These are phyloP conservation scores for Folsomia candida DNA, from an alignment of 2,888 invertebrate genomes.

Conservation along the genomic window DNA sequence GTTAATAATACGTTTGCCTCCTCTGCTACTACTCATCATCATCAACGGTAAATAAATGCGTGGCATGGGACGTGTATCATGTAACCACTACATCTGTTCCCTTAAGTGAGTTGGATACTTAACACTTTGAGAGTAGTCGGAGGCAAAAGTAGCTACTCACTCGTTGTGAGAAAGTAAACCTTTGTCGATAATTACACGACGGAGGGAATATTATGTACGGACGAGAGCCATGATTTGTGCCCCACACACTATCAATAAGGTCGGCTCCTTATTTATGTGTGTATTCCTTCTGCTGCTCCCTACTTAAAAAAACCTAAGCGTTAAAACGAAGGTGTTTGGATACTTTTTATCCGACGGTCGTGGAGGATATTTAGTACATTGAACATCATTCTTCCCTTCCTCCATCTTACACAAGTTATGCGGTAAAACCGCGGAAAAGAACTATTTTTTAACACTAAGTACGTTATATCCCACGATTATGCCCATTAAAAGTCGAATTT, in stretches of 20 bases:
- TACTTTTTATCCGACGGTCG: not conserved
- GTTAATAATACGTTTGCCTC: not conserved
- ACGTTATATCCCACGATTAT: too few relatives aligned
- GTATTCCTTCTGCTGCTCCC: not conserved
- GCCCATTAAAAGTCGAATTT: too few relatives aligned
- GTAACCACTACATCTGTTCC: conserved; percentile 17
- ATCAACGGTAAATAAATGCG: not conserved
- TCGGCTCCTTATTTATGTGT: not conserved
- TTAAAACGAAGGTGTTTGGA: not conserved
- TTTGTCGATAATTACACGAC: too few relatives aligned
- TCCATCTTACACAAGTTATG: too few relatives aligned
- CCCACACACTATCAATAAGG: conserved; percentile 12
- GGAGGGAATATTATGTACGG: not conserved
- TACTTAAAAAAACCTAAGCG: not conserved
- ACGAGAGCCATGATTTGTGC: not conserved
- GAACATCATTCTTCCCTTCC: too few relatives aligned
- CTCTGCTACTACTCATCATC: not conserved
- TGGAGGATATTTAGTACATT: too few relatives aligned
- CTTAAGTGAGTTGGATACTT: conserved; percentile 7
- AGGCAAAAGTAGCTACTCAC: not conserved
- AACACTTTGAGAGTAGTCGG: conserved; percentile 3
- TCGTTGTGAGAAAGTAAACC: conserved; percentile 7
- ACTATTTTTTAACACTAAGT: too few relatives aligned
- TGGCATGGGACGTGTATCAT: not conserved
- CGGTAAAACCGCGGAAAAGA: too few relatives aligned